A percentile compares a stretch with the other conserved stretches of the same genome.
Evolutionary conservation across 2,797 vertebrate genomes (phyloP).

Genomic region (Ciconia nigra): DNA sequence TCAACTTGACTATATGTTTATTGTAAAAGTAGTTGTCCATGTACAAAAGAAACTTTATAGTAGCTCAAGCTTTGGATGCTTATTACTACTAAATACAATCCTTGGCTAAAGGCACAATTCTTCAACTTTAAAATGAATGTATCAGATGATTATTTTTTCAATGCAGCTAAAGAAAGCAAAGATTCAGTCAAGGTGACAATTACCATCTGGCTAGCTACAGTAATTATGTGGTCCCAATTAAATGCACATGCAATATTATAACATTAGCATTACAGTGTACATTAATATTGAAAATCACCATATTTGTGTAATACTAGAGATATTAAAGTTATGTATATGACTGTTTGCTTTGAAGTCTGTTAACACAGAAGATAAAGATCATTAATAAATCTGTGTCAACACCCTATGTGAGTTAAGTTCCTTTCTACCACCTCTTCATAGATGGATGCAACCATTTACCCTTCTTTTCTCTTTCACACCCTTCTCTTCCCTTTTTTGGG

Average conservation of each 20-base stretch:
- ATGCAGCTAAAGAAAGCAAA: not conserved
- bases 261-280: not conserved
- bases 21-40: not conserved
- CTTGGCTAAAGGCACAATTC: not conserved
- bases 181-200: conserved; percentile 66
- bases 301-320: not conserved
- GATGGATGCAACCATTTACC: not conserved
- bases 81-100: not conserved
- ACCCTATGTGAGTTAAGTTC: not conserved
- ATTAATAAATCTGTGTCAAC: not conserved
- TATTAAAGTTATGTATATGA: not conserved
- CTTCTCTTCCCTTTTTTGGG: not conserved
- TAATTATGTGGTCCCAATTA: not conserved
- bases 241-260: not conserved
- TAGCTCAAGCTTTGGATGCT: not conserved
- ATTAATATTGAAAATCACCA: not conserved
- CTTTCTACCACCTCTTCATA: not conserved
- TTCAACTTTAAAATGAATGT: not conserved
- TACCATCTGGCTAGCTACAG: not conserved
- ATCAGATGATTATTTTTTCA: not conserved
- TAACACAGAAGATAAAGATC: not conserved
- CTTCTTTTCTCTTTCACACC: not conserved
- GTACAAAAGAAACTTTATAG: not conserved
- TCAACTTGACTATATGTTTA: not conserved
- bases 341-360: not conserved